Percentiles rank a stretch among this genome's conserved stretches.
Conservation (phyloP, 2,888 invertebrate genomes). For the Pheosia tremula region DNA sequence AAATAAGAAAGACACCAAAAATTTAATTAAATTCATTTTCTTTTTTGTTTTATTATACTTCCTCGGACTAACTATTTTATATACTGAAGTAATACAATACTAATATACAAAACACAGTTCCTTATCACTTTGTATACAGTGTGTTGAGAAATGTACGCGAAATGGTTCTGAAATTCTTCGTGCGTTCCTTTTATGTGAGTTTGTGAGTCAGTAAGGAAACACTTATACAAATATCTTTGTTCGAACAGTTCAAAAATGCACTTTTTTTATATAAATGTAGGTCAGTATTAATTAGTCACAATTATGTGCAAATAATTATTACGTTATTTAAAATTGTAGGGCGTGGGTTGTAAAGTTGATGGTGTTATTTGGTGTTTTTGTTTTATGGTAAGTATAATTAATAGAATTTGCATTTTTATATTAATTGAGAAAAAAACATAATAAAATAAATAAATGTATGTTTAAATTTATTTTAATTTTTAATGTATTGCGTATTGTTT, state of each 20-base stretch:
- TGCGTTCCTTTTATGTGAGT: conserved; percentile 57
- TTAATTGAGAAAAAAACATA: no score
- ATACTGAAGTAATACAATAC: conserved; percentile 11
- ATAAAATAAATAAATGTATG: no score
- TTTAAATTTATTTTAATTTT: no score
- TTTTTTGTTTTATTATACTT: conserved; percentile 7
- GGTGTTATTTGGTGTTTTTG: no score
- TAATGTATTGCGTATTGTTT: no score
- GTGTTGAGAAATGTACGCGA: conserved; percentile 40
- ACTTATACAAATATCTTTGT: conserved; percentile 49
- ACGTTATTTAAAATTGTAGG: no score
- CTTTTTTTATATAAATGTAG: conserved; percentile 41
- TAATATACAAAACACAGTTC: conserved; percentile 17
- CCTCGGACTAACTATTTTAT: conserved; percentile 5
- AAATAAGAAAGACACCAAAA: conserved; percentile 26
- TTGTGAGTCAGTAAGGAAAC: conserved; percentile 57
- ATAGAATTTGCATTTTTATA: no score
- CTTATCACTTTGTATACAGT: conserved; percentile 41
- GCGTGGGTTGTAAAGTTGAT: no score
- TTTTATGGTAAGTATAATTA: no score
- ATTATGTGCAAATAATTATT: not conserved
- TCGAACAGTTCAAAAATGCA: conserved; percentile 29
- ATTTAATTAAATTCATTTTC: conserved; percentile 20
- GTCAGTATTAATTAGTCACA: conserved; percentile 29
- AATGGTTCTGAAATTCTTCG: conserved; percentile 29